These are phyloP conservation scores for Calephelis perditalis DNA, from an alignment of 2,888 invertebrate genomes.

Conservation along the genomic window DNA sequence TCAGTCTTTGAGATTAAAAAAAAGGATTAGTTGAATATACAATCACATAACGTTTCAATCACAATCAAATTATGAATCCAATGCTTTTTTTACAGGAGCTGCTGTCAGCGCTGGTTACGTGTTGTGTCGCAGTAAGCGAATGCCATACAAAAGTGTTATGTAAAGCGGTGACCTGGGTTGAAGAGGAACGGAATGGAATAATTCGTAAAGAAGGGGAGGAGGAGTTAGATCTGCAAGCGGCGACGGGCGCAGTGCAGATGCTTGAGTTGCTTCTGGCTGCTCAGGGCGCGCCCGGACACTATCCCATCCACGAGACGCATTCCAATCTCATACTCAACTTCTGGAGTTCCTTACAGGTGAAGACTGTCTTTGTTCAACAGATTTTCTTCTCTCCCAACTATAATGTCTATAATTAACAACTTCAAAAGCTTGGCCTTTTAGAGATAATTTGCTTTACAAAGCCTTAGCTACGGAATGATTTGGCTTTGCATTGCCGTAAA, in stretches of 20 bases:
- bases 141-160: slow-evolving; percentile 79
- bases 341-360: slow-evolving; percentile 94
- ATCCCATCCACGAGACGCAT: slow-evolving; percentile 91
- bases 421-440: too few relatives aligned
- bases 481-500: too few relatives aligned
- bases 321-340: slow-evolving; percentile 92
- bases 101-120: slow-evolving; percentile 81
- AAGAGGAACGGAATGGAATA: slow-evolving; percentile 36
- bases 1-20: too few relatives aligned
- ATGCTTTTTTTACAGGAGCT: slow-evolving; percentile 76
- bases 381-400: too few relatives aligned
- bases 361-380: background rate
- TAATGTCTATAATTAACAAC: too few relatives aligned
- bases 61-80: too few relatives aligned
- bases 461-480: too few relatives aligned
- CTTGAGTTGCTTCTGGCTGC: slow-evolving; percentile 87
- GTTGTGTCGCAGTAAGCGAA: slow-evolving; percentile 84
- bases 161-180: slow-evolving; percentile 40
- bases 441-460: too few relatives aligned
- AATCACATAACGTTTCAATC: too few relatives aligned
- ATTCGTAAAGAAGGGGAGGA: slow-evolving; percentile 21
- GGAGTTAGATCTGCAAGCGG: slow-evolving; percentile 29
- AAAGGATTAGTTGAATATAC: too few relatives aligned
- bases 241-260: slow-evolving; percentile 35
- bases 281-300: slow-evolving; percentile 87